phyloP scores from a whole-genome alignment of 2,797 vertebrate species.

The Falco berigora region DNA sequence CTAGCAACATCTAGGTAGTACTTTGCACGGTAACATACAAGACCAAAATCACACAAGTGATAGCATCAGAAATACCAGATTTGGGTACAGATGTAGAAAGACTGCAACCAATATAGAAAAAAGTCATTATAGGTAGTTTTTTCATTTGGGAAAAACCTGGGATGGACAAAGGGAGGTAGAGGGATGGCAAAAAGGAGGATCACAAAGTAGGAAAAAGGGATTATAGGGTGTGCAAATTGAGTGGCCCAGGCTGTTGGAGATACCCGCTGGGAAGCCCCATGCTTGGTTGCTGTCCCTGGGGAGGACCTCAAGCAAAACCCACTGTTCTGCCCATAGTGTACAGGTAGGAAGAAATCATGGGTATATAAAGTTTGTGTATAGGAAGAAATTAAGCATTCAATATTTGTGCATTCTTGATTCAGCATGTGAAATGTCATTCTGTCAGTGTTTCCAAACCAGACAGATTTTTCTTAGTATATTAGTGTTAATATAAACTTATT shows the following conservation, averaged over 20 bases:
- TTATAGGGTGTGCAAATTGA: background rate
- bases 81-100: background rate
- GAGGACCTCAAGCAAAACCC: background rate
- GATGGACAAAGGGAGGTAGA: background rate
- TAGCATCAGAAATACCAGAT: background rate
- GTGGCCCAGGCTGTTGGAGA: background rate
- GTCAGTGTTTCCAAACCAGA: background rate
- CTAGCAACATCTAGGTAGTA: background rate
- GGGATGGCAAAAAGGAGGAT: background rate
- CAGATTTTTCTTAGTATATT: background rate
- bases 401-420: background rate
- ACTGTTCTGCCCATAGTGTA: background rate
- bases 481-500: background rate
- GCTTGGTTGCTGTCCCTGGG: background rate
- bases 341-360: background rate
- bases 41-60: background rate
- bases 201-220: background rate
- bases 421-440: background rate
- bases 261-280: background rate
- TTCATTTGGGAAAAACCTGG: background rate
- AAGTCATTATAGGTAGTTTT: background rate
- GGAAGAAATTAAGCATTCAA: background rate
- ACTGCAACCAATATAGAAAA: background rate
- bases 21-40: background rate
- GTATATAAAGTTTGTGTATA: background rate